Base-by-base conservation (phyloP, 2,797 vertebrate genomes). In the Fratercula arctica region DNA sequence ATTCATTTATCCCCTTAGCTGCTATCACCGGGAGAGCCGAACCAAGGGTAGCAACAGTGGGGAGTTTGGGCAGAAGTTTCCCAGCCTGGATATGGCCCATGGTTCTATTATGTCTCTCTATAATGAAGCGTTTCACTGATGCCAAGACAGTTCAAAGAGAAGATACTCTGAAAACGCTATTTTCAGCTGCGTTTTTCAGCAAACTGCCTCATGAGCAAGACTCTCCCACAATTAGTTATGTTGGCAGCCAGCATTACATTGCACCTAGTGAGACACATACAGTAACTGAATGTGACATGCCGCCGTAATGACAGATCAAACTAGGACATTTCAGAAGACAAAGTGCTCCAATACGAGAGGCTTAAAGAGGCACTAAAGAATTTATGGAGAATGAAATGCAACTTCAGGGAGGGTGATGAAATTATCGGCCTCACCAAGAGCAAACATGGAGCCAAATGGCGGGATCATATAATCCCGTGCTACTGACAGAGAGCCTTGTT, bases 231-330 rank as follows among this genome's bases (percentile, higher is more conserved):
- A 89, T 94, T 85, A 96, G 73, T 88, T 91, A 50, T 20, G 87
- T 69, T 93, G 95, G 87, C 96, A 96, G 93, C 50, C 87, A 89
- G 76, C 85, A n/a, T 4, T 73, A 43, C 92, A 60, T 12, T 60
- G 92, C 51, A 90, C 41, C 81, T 82, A 61, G 93, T 31, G 85
- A 95, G 94, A 93, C 89, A 82, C 45, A 39, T 23, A 39, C 18
- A 77, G 87, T 96, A 96, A 96, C 67, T 20, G 89, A 83, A 96
- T 90, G 96, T 94, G 95, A 96, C 94, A 21, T 29, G 70, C 74
- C 89, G 93, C 92, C 43, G 37, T 54, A 79, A 77, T 0, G 63
- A 93, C 77, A 63, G 51, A 92, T 93, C 92, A 91, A 75, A 85
- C 82, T 28, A 83, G 92, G 67, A 72, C 94, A 70, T 77, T 91